These are phyloP conservation scores for Phrynosoma platyrhinos DNA, from an alignment of 2,113 vertebrate genomes.

Conservation along the genomic window DNA sequence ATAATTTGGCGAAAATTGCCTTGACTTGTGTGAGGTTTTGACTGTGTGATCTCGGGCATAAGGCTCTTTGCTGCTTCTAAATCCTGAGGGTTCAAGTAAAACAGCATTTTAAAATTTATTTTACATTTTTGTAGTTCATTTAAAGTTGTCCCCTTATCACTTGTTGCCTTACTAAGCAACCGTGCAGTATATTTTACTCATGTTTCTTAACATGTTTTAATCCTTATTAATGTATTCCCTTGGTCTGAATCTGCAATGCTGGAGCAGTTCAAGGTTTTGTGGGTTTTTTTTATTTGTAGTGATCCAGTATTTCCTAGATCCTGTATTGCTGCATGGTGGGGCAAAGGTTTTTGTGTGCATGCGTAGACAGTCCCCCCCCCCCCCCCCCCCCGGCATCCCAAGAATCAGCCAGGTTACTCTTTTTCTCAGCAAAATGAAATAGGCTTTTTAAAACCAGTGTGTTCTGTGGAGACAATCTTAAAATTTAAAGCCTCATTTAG, in stretches of 20 bases:
- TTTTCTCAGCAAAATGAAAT: neutral
- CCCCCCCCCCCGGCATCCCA: constrained; percentile 16
- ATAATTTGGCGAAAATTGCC: constrained; percentile 31
- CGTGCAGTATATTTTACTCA: constrained; percentile 4
- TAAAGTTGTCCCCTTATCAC: neutral
- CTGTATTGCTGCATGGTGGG: neutral
- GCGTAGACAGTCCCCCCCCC: too few relatives aligned
- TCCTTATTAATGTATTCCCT: neutral
- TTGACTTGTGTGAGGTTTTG: neutral
- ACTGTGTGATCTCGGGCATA: neutral
- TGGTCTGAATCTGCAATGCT: neutral
- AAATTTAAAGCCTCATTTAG: too few relatives aligned
- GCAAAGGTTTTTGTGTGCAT: neutral
- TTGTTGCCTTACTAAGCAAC: constrained; percentile 41
- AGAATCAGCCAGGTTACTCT: neutral
- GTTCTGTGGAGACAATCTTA: neutral
- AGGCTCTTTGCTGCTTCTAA: neutral
- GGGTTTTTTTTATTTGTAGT: neutral
- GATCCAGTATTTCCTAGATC: constrained; percentile 21
- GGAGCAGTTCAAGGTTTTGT: constrained; percentile 15
- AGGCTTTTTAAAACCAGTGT: too few relatives aligned
- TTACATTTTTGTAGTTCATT: neutral
- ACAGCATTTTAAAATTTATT: neutral
- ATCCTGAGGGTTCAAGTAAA: constrained; percentile 3
- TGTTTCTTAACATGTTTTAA: constrained; percentile 10